Base-by-base conservation (phyloP, 2,113 vertebrate species). In the Phodopus roborovskii region DNA sequence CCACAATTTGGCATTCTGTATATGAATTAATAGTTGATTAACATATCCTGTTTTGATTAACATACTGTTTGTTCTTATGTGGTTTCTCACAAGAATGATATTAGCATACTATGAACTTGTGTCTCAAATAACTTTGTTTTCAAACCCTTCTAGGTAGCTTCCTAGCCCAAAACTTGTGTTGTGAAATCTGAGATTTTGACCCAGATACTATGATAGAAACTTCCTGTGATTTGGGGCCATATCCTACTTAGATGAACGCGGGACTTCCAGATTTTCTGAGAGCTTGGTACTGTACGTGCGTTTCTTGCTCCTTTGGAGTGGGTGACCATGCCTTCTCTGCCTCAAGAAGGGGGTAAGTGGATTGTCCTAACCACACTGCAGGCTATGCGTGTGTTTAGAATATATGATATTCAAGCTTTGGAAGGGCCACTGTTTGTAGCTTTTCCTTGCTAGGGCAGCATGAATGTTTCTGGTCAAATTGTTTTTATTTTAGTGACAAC, bases 301-400 rank as follows among this genome's bases (percentile, higher is more conserved):
- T 92, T 95, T 42, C 97, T 97, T 97, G 97, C 98, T 89, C 89
- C 88, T 24, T 62, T 94, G 26, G 91, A 95, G 95, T 97, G 92
- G 96, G 93, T 95, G 98, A 99, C 98, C 98, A 99, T 99, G 99
- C 99, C 99, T 97, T 99, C 99, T 96, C 99, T 99, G 98, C 99
- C 99, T 96, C 99, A 99, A 96, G 99, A 99, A 97, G 99, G 99
- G 99, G 99, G 99, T 99, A 99, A 98, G 99, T 93, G 71, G 30
- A 20, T 48, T 26, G 24, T 15, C 1, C 70, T 50, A 50, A 77
- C 53, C 33, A 10, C 15, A 12, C 78, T 26, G 56, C 12, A n/a
- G 33, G 70, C 15, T 79, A 30, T 48, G 15, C 0, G 8, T 45
- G 12, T 48, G 17, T 45, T 36, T 28, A 45, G 58, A 64, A 30